Evolutionary conservation across 2,888 invertebrate genomes (phyloP).

Genomic region (Tupiocoris notatus): DNA sequence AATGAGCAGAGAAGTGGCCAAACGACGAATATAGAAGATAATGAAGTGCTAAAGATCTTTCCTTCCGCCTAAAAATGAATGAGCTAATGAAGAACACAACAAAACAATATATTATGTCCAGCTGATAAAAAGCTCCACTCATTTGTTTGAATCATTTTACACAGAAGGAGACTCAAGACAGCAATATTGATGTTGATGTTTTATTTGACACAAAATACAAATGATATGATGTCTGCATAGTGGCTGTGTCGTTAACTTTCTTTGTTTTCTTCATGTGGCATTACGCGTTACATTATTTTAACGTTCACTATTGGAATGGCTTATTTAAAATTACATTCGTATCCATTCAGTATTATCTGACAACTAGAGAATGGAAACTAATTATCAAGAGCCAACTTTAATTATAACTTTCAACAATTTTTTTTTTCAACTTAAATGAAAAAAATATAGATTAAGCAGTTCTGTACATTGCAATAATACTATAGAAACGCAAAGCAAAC

Average conservation of each 20-base stretch:
- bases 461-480: slow-evolving; percentile 34
- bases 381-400: slow-evolving; percentile 23
- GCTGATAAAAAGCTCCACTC: too few species aligned
- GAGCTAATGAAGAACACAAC: too few species aligned
- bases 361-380: slow-evolving; percentile 27
- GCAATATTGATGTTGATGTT: slow-evolving; percentile 24
- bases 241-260: slow-evolving; percentile 26
- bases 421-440: slow-evolving; percentile 11
- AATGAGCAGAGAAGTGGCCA: too few species aligned
- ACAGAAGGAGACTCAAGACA: too few species aligned
- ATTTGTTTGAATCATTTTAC: too few species aligned
- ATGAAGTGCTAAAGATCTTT: too few species aligned
- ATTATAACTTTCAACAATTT: slow-evolving; percentile 12
- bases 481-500: slow-evolving; percentile 31
- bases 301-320: slow-evolving; percentile 31
- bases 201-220: slow-evolving; percentile 40
- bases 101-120: too few species aligned
- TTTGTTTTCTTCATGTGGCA: background rate
- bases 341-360: slow-evolving; percentile 16
- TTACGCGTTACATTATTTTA: slow-evolving; percentile 4
- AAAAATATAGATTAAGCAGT: slow-evolving; percentile 32
- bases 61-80: too few species aligned
- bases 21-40: too few species aligned
- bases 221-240: slow-evolving; percentile 35
- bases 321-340: slow-evolving; percentile 23